A percentile compares a stretch with the other conserved stretches of the same genome.
Evolutionary conservation across 2,888 invertebrate species (phyloP).

Genomic region (Acleris laterana): DNA sequence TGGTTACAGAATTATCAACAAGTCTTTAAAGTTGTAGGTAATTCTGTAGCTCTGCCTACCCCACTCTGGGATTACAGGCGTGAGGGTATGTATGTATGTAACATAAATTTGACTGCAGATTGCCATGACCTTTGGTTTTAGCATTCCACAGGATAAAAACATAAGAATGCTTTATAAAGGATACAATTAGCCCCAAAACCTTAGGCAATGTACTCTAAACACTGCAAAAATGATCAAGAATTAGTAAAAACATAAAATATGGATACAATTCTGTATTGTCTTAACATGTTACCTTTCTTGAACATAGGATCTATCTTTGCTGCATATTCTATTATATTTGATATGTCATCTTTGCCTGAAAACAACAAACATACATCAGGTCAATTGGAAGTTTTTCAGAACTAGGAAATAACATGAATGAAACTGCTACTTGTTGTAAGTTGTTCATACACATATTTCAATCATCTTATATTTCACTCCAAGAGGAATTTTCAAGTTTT

Average conservation of each 20-base stretch:
- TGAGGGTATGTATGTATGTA: no score
- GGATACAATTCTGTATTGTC: not conserved
- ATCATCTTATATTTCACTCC: no score
- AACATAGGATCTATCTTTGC: conserved; percentile 55
- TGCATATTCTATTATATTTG: conserved; percentile 60
- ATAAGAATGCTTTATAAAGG: conserved; percentile 41
- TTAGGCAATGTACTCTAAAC: not conserved
- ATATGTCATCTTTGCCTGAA: conserved; percentile 61
- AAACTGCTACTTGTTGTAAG: no score
- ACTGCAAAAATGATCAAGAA: conserved; percentile 16
- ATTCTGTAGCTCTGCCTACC: no score
- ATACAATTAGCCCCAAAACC: conserved; percentile 42
- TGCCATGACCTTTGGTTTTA: no score
- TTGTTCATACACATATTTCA: no score
- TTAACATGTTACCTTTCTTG: conserved; percentile 61
- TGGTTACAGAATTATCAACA: no score
- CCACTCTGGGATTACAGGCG: no score
- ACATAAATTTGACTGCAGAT: no score
- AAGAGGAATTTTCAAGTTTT: no score
- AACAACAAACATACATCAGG: conserved; percentile 29
- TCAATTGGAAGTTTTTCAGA: not conserved
- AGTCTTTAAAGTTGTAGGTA: no score
- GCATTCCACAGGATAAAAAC: not conserved
- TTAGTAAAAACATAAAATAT: conserved; percentile 5
- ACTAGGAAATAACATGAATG: no score